Base-by-base conservation (phyloP, 2,888 invertebrate genomes). In the Lasius fuliginosus region DNA sequence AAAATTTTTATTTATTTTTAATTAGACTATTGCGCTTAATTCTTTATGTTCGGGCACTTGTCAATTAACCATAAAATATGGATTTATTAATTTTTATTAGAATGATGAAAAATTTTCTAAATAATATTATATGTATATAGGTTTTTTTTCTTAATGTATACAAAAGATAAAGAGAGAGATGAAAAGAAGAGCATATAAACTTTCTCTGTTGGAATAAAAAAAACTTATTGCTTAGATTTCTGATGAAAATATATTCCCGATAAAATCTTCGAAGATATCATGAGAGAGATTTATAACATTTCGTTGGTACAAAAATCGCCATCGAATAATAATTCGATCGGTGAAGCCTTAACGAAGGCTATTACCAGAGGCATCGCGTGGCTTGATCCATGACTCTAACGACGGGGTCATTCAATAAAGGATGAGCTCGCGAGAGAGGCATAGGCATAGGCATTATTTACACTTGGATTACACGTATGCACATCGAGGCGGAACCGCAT, bases 381-480 rank as follows among this genome's bases (percentile, higher is more conserved):
- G 12, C n/a, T 77, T 62, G 49, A 79, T 56, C 71, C 42, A 9
- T 15, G 75, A 23, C 23, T 33, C 42, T 40, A 30, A 60, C 18
- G 40, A 40, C 30, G 36, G 36, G 46, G 27, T 42, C 30, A 40
- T 67, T 60, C 58, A 58, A 74, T 49, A 67, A 67, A 33, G 60
- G 58, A 68, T 11, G 9, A 40, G 36, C 15, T 53, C 60, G 58
- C 1, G 33, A 23, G 40, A 6, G 23, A 23, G 23, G 23, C 23
- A 23, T 23, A 23, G 33, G 11, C 49, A 23, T 23, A 27, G 62
- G 68, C 40, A 65, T 46, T 79, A 85, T 84, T 83, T 81, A 75
- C 69, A 79, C 74, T 83, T 49, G 67, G 40, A 82, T 62, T 42
- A 60, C 15, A 53, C 8, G 18, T 5, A 18, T 15, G 18, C 6